Evolutionary conservation across 2,113 vertebrate species (phyloP).

Genomic region (Bagarius yarrelli): DNA sequence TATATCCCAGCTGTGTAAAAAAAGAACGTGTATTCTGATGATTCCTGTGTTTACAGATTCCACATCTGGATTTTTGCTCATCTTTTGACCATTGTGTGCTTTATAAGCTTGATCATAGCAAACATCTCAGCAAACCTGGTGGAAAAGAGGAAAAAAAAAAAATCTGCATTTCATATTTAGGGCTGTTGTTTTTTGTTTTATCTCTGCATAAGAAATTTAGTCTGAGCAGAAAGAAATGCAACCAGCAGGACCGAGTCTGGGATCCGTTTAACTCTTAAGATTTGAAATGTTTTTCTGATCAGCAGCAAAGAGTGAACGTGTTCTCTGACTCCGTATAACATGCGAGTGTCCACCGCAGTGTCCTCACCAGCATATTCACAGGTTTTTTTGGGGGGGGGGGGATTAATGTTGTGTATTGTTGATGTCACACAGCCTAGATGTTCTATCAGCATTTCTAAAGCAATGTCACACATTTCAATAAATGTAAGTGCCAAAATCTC

Average conservation of each 20-base stretch:
- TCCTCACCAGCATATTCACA: slow-evolving; percentile 37
- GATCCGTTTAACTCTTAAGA: too few species aligned
- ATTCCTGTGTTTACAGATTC: slow-evolving; percentile 72
- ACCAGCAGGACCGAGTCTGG: not conserved
- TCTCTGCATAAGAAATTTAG: slow-evolving; percentile 29
- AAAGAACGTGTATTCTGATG: slow-evolving; percentile 56
- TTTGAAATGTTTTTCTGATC: not conserved
- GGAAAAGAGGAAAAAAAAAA: slow-evolving; percentile 52
- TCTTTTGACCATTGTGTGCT: slow-evolving; percentile 50
- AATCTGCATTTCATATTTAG: slow-evolving; percentile 50
- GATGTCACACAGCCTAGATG: slow-evolving; percentile 36
- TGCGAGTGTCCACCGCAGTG: slow-evolving; percentile 4
- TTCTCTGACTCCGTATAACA: slow-evolving; percentile 18
- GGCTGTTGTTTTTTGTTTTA: slow-evolving; percentile 37
- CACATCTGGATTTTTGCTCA: slow-evolving; percentile 50
- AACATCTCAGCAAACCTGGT: slow-evolving; percentile 68
- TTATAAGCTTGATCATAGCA: slow-evolving; percentile 52
- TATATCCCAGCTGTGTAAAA: slow-evolving; percentile 71
- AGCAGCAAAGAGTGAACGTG: not conserved
- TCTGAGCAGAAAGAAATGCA: slow-evolving; percentile 8
- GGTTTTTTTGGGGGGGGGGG: not conserved
- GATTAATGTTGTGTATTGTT: slow-evolving; percentile 4
- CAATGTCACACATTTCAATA: slow-evolving; percentile 57
- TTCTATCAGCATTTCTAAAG: slow-evolving; percentile 37
- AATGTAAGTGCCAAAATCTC: slow-evolving; percentile 66